Evolutionary conservation across 1,140 invertebrate species (phyloP).

Genomic region (Paraescarpia echinospica): DNA sequence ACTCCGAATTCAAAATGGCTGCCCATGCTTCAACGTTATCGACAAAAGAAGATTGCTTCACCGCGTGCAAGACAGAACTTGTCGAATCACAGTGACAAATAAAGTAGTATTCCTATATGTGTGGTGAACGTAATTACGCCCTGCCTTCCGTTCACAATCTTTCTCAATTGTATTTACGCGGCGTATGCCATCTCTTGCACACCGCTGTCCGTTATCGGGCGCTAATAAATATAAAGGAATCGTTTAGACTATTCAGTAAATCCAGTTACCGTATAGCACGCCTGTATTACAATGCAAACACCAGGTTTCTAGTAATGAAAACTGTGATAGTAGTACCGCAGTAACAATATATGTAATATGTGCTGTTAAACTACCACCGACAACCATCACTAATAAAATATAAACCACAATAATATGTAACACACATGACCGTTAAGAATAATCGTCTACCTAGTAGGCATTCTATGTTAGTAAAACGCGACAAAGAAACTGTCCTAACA

Average conservation of each 20-base stretch:
- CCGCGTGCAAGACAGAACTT: background rate
- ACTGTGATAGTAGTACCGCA: no score
- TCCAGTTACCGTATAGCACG: no score
- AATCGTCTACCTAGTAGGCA: no score
- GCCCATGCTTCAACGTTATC: background rate
- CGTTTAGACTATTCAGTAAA: background rate
- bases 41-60: background rate
- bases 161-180: background rate
- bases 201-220: background rate
- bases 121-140: background rate
- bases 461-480: no score
- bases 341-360: no score
- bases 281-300: no score
- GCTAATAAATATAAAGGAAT: background rate
- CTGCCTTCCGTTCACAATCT: background rate
- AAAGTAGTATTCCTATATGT: background rate
- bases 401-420: no score
- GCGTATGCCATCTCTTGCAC: background rate
- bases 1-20: background rate
- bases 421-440: no score
- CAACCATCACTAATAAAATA: no score
- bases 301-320: no score
- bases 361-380: no score
- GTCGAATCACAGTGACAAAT: background rate
- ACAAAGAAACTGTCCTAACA: no score